Conservation (phyloP, 2,888 invertebrate species). For the Ectobius pallidus region DNA sequence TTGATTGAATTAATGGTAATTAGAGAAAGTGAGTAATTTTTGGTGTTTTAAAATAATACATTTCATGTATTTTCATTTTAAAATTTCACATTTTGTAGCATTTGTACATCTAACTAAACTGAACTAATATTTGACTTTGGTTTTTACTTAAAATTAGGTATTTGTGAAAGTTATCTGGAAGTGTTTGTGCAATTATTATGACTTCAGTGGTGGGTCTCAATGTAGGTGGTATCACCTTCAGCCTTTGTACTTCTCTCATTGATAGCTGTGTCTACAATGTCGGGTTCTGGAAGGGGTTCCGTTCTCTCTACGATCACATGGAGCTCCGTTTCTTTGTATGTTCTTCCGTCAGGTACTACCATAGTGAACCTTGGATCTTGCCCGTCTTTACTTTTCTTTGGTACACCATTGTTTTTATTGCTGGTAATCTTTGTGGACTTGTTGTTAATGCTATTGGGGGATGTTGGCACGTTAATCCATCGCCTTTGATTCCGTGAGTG, state of each 20-base stretch:
- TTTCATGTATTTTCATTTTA: too few relatives aligned
- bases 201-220: too few relatives aligned
- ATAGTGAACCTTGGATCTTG: constrained; percentile 32
- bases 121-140: too few relatives aligned
- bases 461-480: constrained; percentile 40
- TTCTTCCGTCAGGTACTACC: constrained; percentile 55
- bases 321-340: constrained; percentile 85
- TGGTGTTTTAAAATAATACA: too few relatives aligned
- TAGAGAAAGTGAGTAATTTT: too few relatives aligned
- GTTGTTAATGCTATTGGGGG: constrained; percentile 11
- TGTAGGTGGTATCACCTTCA: too few relatives aligned
- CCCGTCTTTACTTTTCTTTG: background rate
- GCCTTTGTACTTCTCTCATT: background rate
- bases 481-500: constrained; percentile 17
- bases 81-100: too few relatives aligned
- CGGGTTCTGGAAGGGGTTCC: constrained; percentile 66
- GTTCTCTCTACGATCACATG: constrained; percentile 86
- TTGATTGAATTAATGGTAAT: too few relatives aligned
- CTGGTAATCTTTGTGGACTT: background rate
- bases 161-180: too few relatives aligned
- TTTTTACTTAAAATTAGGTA: too few relatives aligned
- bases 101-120: too few relatives aligned
- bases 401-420: background rate
- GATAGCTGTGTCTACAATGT: background rate
- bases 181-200: too few relatives aligned